Evolutionary conservation across 2,888 invertebrate species (phyloP).

Genomic region (Agriopis leucophaearia): DNA sequence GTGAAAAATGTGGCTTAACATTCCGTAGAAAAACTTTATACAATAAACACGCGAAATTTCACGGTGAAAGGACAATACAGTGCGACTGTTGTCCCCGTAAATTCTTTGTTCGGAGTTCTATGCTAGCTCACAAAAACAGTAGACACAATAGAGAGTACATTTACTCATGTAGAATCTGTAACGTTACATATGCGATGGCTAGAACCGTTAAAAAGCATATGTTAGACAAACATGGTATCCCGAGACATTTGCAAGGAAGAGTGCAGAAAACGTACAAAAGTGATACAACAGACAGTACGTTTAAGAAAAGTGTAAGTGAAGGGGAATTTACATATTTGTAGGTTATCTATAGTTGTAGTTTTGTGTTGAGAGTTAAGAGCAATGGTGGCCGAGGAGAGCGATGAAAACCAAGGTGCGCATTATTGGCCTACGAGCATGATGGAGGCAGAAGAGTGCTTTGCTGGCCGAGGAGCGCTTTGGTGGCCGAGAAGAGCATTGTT

Average conservation of each 20-base stretch:
- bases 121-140: constrained; percentile 72
- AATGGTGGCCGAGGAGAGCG: too few relatives aligned
- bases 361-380: too few relatives aligned
- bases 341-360: background rate
- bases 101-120: constrained; percentile 62
- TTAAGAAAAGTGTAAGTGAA: constrained; percentile 6
- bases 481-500: too few relatives aligned
- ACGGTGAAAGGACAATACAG: constrained; percentile 70
- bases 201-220: constrained; percentile 74
- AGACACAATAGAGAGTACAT: constrained; percentile 72
- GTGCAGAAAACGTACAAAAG: constrained; percentile 45
- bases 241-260: constrained; percentile 73
- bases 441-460: too few relatives aligned
- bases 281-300: background rate
- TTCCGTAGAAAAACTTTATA: constrained; percentile 73
- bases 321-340: background rate
- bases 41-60: constrained; percentile 72
- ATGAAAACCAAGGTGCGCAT: too few relatives aligned
- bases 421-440: too few relatives aligned
- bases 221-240: constrained; percentile 70
- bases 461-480: too few relatives aligned
- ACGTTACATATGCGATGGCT: constrained; percentile 69
- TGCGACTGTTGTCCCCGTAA: constrained; percentile 71
- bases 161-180: constrained; percentile 70
- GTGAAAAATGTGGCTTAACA: constrained; percentile 76